phyloP scores from a whole-genome alignment of 2,888 invertebrate species.

The Laothoe populi region DNA sequence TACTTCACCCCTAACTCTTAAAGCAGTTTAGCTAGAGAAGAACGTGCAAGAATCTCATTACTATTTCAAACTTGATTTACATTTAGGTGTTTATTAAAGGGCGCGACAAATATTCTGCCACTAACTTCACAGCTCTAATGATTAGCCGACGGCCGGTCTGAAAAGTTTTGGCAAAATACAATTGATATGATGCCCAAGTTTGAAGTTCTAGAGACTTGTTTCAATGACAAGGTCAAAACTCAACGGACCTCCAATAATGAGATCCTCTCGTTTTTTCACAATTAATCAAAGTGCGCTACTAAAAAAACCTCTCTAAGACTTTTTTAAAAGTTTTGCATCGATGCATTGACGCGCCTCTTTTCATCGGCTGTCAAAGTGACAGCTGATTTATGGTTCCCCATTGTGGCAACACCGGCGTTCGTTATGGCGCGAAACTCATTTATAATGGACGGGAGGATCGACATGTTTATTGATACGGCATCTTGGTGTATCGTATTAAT shows the following conservation, averaged over 20 bases:
- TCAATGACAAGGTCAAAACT: slow-evolving; percentile 16
- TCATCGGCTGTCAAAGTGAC: slow-evolving; percentile 80
- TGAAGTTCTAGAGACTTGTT: not conserved
- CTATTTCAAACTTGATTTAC: no score
- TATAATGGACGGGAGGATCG: slow-evolving; percentile 46
- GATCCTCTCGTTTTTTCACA: slow-evolving; percentile 62
- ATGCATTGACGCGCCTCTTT: slow-evolving; percentile 79
- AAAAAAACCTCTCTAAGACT: slow-evolving; percentile 60
- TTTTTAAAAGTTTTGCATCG: slow-evolving; percentile 78
- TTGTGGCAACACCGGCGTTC: slow-evolving; percentile 75
- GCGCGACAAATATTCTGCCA: no score
- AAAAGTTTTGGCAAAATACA: not conserved
- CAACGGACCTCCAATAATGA: slow-evolving; percentile 45
- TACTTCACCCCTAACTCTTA: no score
- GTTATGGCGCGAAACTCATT: slow-evolving; percentile 81
- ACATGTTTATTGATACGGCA: slow-evolving; percentile 25
- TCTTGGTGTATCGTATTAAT: not conserved
- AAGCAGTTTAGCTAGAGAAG: no score
- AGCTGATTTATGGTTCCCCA: slow-evolving; percentile 79
- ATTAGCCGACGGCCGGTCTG: no score
- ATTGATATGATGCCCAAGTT: not conserved
- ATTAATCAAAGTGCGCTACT: slow-evolving; percentile 67
- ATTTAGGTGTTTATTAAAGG: no score
- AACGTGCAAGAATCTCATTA: no score
- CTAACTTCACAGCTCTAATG: no score